Base-by-base conservation (phyloP, 2,113 vertebrate genomes). In the Centropus bengalensis region DNA sequence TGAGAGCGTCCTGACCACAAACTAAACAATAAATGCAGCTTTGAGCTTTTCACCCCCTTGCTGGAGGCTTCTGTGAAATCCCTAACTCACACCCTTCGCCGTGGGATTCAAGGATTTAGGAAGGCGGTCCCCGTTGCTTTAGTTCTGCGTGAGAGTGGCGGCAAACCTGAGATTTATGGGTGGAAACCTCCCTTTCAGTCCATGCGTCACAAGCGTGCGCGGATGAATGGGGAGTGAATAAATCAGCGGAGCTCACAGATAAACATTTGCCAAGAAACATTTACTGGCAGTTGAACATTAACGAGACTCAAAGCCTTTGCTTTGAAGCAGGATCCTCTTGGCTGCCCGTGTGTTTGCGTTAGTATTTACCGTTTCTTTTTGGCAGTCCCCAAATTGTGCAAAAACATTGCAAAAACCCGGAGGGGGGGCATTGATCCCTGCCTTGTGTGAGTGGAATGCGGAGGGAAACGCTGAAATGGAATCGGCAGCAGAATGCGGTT, bases 271-370 rank as follows among this genome's bases (percentile, higher is more conserved):
- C 80, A 88, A 42, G 79, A 91, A 86, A 66, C 40, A 42, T 71
- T 95, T 89, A 13, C 42, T 79, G 60, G 71, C 64, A 93, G 88
- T 59, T 89, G 71, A 96, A 90, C 49, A 88, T 95, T 96, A 97
- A 81, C 83, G 14, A 33, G 55, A 22, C 38, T 26, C 36, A 36
- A 36, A 36, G 36, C 36, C 36, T 36, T 80, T 91, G 71, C 80
- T 91, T 92, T 75, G 47, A 81, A 81, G 74, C 86, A 82, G 45
- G 45, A 27, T 79, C 73, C 91, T 40, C 77, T 76, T 94, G 86
- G 85, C 89, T 73, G 54, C 62, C 67, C 33, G 6, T 23, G 22
- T 69, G 23, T 91, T 93, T 90, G 33, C 63, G 54, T 87, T 73
- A 45, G 45, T 62, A 49, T 71, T 92, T 91, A 49, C 78, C 5